Evolutionary conservation across 2,113 vertebrate genomes (phyloP).

Genomic region (Ibidorhyncha struthersii): DNA sequence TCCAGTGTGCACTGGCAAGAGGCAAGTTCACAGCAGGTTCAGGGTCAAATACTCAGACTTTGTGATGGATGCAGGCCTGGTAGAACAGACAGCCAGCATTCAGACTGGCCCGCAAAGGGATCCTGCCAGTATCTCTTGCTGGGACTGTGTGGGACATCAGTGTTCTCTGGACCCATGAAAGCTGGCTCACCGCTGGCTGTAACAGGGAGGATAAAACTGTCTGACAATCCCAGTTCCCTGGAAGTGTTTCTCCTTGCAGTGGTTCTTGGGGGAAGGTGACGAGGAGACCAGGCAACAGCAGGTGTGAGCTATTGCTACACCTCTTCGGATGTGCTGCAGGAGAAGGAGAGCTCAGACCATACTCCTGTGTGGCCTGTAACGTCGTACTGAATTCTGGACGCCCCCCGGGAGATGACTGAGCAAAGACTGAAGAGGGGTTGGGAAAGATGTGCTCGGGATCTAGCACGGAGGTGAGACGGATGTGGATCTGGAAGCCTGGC

Average conservation of each 20-base stretch:
- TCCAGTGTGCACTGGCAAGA: not conserved
- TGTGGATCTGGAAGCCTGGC: not conserved
- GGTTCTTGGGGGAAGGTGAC: not conserved
- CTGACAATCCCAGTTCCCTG: fast-evolving
- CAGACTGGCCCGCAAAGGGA: not conserved
- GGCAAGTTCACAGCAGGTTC: not conserved
- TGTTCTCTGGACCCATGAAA: not conserved
- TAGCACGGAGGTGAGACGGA: fast-evolving
- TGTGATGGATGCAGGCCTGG: not conserved
- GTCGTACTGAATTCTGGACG: fast-evolving
- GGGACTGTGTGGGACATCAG: not conserved
- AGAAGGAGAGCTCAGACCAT: not conserved
- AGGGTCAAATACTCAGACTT: not conserved
- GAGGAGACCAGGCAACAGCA: not conserved
- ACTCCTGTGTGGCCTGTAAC: not conserved
- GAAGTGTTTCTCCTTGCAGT: not conserved
- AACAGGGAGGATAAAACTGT: not conserved
- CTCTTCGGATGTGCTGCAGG: not conserved
- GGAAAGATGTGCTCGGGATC: fast-evolving
- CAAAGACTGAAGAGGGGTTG: not conserved
- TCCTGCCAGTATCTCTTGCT: not conserved
- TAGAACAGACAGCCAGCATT: not conserved
- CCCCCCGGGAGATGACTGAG: not conserved
- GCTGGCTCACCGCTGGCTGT: not conserved
- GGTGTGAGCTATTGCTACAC: not conserved